A percentile compares a stretch with the other conserved stretches of the same genome.
Conservation (phyloP, 2,888 invertebrate species). For the Sphinx pinastri region DNA sequence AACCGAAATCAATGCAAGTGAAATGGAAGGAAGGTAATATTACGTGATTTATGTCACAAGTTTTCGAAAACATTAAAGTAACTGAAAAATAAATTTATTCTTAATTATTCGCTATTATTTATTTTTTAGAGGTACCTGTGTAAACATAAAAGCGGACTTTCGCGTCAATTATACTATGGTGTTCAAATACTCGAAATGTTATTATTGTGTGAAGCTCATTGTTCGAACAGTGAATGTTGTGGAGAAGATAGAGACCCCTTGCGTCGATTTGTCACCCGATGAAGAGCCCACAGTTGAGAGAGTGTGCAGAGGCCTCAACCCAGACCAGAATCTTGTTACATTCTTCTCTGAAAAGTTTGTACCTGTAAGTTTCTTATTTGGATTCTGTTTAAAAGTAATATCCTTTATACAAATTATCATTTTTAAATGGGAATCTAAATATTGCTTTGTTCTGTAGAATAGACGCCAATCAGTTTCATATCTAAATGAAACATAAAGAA, state of each 20-base stretch:
- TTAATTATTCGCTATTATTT: not conserved
- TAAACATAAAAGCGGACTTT: constrained; percentile 88
- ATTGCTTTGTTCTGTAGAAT: too few species aligned
- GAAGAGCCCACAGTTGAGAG: constrained; percentile 89
- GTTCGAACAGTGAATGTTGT: constrained; percentile 94
- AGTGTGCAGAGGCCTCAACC: constrained; percentile 89
- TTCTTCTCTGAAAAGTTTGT: constrained; percentile 95
- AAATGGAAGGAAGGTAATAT: constrained; percentile 86
- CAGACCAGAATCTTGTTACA: constrained; percentile 92
- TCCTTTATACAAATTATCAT: not conserved
- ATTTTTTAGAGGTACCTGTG: constrained; percentile 71
- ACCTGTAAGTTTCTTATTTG: constrained; percentile 78
- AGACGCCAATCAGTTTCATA: too few species aligned
- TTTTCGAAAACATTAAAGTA: too few species aligned
- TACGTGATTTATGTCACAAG: not conserved
- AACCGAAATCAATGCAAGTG: constrained; percentile 91
- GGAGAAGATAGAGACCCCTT: constrained; percentile 94
- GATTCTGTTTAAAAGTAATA: constrained; percentile 31
- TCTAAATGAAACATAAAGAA: too few species aligned
- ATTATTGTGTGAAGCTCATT: constrained; percentile 92
- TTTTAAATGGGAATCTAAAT: not conserved
- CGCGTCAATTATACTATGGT: constrained; percentile 94
- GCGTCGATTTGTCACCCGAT: constrained; percentile 87
- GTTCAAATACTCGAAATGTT: constrained; percentile 88
- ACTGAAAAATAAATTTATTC: not conserved